Percentiles rank a stretch among this genome's conserved stretches.
Conservation (phyloP, 2,888 invertebrate genomes). For the Bombyx huttoni region DNA sequence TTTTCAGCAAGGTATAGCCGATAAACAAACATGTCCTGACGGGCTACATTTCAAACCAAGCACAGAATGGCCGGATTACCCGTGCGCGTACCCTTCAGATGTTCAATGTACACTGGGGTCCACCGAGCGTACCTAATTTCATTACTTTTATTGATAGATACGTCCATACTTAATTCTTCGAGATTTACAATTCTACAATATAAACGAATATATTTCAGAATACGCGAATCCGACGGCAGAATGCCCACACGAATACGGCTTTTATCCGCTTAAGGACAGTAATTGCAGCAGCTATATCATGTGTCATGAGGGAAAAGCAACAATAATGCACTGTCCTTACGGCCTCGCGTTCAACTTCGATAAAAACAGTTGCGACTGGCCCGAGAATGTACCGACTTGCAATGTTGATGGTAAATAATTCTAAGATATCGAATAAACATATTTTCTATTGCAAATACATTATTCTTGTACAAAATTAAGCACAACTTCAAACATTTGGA, state of each 20-base stretch:
- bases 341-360: conserved; percentile 38
- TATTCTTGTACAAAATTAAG: no score
- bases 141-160: background rate
- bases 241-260: conserved; percentile 29
- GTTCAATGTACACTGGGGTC: conserved; percentile 30
- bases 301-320: conserved; percentile 36
- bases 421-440: background rate
- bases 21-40: conserved; percentile 79
- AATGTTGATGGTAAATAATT: conserved; percentile 26
- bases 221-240: conserved; percentile 9
- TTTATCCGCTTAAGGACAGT: conserved; percentile 23
- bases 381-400: conserved; percentile 39
- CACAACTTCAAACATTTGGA: no score
- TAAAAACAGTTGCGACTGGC: conserved; percentile 39
- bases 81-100: conserved; percentile 83
- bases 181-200: background rate
- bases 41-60: conserved; percentile 81
- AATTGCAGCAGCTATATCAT: conserved; percentile 40
- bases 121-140: background rate
- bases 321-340: conserved; percentile 35
- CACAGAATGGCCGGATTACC: conserved; percentile 71
- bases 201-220: conserved; percentile 7
- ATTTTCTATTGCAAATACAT: no score
- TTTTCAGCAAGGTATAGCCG: conserved; percentile 67
- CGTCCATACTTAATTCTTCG: background rate